Base-by-base conservation (phyloP, 2,888 invertebrate genomes). In the Xestoiulus laeticollis region DNA sequence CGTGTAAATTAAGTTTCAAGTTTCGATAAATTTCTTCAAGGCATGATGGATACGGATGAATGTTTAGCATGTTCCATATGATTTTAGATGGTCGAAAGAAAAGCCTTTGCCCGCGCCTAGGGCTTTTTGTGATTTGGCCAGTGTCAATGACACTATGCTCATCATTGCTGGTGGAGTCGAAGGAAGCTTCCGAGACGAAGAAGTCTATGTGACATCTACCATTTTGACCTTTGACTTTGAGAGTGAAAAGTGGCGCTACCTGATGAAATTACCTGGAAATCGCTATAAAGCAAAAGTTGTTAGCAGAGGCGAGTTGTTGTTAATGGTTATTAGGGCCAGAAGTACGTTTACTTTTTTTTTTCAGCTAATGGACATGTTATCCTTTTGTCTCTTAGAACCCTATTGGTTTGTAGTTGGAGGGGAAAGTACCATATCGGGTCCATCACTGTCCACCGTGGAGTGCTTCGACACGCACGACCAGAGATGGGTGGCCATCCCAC, bases 121-220 rank as follows among this genome's bases (percentile, higher is more conserved):
- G 22, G 84, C 84, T n/a, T 84, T 84, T 84, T 84, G 84, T 16
- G 84, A 84, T 33, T 84, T 84, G 84, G 84, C 10, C 33, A 84
- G 84, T 30, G 33, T 84, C 33, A 22, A 84, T 22, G 33, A 43
- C 10, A 22, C 33, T 10, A 84, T 84, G 84, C 84, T 84, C 38
- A 22, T 84, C 38, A 33, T 84, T 33, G 84, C 38, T 19, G 84
- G 84, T 84, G 84, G 84, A 33, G 43, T 84, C 84, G 84, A 84
- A 33, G 84, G 84, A 19, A 84, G 38, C 8, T 68, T 68, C 68
- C 0, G 22, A 19, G 12, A 43, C 22, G 84, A 43, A 43, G 33
- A 43, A n/a, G 43, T 84, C 33, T 19, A 33, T 22, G 30, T 84
- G 84, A 84, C 84, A 8, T 84, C 84, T 5, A 84, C 84, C 38